These are phyloP conservation scores for Tympanuchus pallidicinctus DNA, from an alignment of 2,113 vertebrate species.

Conservation along the genomic window DNA sequence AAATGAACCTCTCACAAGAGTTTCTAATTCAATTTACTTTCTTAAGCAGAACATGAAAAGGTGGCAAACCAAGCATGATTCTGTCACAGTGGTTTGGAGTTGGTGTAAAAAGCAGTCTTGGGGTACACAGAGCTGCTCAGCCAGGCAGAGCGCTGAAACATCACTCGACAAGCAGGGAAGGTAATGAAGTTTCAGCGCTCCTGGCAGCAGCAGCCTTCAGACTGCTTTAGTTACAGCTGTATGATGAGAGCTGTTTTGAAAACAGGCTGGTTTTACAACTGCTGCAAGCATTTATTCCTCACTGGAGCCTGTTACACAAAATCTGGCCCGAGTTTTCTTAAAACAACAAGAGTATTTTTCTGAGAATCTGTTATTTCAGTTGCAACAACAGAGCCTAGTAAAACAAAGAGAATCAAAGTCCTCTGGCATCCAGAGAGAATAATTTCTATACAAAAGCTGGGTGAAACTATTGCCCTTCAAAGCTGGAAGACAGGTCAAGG, in stretches of 20 bases:
- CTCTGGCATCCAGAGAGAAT: background rate
- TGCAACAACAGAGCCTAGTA: background rate
- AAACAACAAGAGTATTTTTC: background rate
- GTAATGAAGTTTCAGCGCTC: accelerated
- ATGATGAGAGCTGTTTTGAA: background rate
- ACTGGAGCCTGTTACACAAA: background rate
- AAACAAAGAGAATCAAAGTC: background rate
- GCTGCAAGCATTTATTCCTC: background rate
- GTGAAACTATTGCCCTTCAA: background rate
- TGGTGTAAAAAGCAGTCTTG: background rate
- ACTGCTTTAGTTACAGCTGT: background rate
- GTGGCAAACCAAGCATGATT: background rate
- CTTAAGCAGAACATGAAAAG: background rate
- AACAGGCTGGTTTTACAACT: background rate
- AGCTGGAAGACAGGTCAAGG: background rate
- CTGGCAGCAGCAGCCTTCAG: background rate
- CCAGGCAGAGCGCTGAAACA: background rate
- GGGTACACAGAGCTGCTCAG: background rate
- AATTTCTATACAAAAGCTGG: background rate
- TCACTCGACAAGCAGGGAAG: background rate
- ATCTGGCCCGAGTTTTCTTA: background rate
- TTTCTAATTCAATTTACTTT: constrained; percentile 25
- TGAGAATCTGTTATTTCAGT: background rate
- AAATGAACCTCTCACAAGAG: background rate
- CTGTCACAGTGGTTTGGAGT: background rate